Evolutionary conservation across 2,797 vertebrate genomes (phyloP), one percentile per base, ranked within the genome.

Genomic region (Ceryle rudis): DNA sequence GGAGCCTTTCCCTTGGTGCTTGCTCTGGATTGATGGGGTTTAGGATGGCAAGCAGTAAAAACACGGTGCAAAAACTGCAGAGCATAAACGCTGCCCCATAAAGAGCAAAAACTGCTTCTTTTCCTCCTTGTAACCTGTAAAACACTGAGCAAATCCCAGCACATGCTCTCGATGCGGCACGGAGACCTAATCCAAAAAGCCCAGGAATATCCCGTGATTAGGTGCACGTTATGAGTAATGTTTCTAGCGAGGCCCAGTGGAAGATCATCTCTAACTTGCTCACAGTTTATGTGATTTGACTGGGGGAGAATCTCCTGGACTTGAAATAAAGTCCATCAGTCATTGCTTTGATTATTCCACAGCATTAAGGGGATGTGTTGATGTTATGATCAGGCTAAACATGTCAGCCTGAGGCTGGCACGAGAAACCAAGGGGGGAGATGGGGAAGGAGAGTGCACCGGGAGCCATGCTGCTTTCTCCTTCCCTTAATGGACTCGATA

Each of bases 31-130:
- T 93, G 94, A 96, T 95, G 86, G 18, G 25, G 58, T 2, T 93
- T 79, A 82, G 94, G 51, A 92, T 58, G 67, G 83, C 16, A 26
- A 61, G 93, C 81, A 92, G 88, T 94, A 93, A 97, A 97, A 96
- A 44, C 0, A 0, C 19, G 5, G 46, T 22, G 54, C 0, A 0
- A 91, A 72, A 97, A 95, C 69, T 71, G 86, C 92, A 41, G 79
- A n/a, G 17, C 11, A 23, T 80, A 94, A 97, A 95, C 92, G 52
- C 80, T 29, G 64, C 83, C 86, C 94, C 86, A 77, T 94, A 96
- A 97, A 91, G 47, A 96, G 81, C 44, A 77, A 93, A 91, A 14
- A 47, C 66, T 87, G 11, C 79, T 70, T 47, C 80, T 44, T 71
- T 80, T 42, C 62, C 46, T 86, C 62, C 52, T 57, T 67, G 47